phyloP scores from a whole-genome alignment of 2,113 vertebrate species.

The Micromys minutus region DNA sequence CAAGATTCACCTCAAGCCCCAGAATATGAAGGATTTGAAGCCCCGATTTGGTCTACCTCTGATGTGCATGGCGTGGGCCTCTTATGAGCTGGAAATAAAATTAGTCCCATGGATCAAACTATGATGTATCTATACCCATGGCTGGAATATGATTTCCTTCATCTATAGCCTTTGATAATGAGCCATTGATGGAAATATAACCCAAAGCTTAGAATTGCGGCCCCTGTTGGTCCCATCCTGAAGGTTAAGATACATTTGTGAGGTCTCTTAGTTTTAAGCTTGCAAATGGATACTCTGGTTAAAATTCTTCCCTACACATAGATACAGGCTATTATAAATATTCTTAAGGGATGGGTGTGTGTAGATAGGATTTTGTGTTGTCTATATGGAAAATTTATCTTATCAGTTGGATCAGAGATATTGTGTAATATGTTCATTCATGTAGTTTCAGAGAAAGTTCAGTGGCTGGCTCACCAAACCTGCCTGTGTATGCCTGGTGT shows the following conservation, averaged over 20 bases:
- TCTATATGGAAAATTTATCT: no score
- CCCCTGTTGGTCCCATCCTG: background rate
- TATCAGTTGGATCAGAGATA: no score
- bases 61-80: accelerated
- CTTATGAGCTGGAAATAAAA: background rate
- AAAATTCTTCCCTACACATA: no score
- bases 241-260: background rate
- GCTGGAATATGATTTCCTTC: no score
- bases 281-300: background rate
- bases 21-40: background rate
- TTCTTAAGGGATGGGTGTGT: no score
- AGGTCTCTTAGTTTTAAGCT: background rate
- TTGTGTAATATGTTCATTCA: no score
- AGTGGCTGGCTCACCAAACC: no score
- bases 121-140: accelerated
- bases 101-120: background rate
- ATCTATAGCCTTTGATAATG: no score
- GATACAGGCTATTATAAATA: no score
- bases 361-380: no score
- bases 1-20: background rate
- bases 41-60: background rate
- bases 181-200: background rate
- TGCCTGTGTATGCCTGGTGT: no score
- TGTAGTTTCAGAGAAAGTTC: no score
- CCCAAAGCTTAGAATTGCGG: background rate